phyloP scores from a whole-genome alignment of 2,797 vertebrate genomes.

The Leuciscus waleckii region DNA sequence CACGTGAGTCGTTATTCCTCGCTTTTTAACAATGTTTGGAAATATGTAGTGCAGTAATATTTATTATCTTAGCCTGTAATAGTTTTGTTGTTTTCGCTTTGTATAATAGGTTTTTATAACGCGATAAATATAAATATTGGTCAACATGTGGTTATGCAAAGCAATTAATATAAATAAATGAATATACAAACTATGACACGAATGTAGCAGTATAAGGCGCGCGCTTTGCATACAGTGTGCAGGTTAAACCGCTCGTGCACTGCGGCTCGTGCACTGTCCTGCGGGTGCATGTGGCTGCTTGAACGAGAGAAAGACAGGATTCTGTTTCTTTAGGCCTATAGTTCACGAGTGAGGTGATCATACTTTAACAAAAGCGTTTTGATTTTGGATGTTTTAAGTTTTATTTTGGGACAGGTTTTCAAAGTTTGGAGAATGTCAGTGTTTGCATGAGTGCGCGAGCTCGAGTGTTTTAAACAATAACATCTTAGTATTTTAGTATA shows the following conservation, averaged over 20 bases:
- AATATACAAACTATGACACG: neutral
- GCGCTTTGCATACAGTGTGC: neutral
- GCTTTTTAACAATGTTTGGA: neutral
- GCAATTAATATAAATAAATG: neutral
- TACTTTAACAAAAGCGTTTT: neutral
- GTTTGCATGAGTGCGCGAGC: neutral
- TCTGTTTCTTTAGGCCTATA: neutral
- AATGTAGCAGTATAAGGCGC: neutral
- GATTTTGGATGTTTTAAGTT: neutral
- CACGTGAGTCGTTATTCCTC: conserved; percentile 70
- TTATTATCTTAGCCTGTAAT: neutral
- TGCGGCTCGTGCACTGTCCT: neutral
- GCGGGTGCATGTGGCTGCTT: no score
- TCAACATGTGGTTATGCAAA: neutral
- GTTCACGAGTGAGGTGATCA: neutral
- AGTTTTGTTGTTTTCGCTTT: no score
- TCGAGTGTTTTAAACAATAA: neutral
- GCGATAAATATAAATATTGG: neutral
- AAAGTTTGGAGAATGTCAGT: neutral
- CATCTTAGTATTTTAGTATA: neutral
- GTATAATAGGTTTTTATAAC: neutral
- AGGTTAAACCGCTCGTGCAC: neutral
- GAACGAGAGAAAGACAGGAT: no score
- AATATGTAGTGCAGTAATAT: neutral
- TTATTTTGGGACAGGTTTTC: neutral